Evolutionary conservation across 37 sponge, comb jelly and placozoan species (phyloP).

Genomic region (Cladorhizidae sp.): DNA sequence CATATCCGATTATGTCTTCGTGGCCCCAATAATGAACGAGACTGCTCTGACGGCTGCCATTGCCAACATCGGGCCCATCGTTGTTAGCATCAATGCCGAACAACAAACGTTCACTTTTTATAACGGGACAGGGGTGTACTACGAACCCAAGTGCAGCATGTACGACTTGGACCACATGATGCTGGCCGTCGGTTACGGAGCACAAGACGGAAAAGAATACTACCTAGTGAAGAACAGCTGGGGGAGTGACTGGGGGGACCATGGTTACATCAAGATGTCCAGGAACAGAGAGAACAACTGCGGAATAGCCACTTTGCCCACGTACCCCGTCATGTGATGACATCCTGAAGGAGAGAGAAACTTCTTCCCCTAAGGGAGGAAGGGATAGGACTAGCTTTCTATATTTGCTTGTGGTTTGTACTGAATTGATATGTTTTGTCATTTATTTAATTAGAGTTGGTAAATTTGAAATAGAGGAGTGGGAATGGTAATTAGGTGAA

Average conservation of each 20-base stretch:
- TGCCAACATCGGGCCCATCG: conserved; percentile 81
- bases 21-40: conserved; percentile 65
- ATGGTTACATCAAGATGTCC: conserved; percentile 77
- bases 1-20: conserved; percentile 62
- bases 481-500: no score
- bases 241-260: conserved; percentile 58
- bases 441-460: no score
- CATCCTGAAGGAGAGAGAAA: no score
- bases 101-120: conserved; percentile 74
- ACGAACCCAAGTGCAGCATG: conserved; percentile 72
- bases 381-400: no score
- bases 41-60: conserved; percentile 64
- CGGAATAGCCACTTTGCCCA: conserved; percentile 77
- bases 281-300: conserved; percentile 73
- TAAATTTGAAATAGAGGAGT: no score
- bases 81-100: conserved; percentile 89
- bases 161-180: conserved; percentile 86
- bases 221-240: conserved; percentile 89
- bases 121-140: conserved; percentile 82
- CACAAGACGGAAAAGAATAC: conserved; percentile 55
- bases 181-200: conserved; percentile 89
- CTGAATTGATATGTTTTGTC: no score
- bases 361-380: no score
- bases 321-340: conserved; percentile 79
- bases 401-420: no score